Conservation (phyloP, 1,140 invertebrate genomes). For the Gonatopus flavifemur region DNA sequence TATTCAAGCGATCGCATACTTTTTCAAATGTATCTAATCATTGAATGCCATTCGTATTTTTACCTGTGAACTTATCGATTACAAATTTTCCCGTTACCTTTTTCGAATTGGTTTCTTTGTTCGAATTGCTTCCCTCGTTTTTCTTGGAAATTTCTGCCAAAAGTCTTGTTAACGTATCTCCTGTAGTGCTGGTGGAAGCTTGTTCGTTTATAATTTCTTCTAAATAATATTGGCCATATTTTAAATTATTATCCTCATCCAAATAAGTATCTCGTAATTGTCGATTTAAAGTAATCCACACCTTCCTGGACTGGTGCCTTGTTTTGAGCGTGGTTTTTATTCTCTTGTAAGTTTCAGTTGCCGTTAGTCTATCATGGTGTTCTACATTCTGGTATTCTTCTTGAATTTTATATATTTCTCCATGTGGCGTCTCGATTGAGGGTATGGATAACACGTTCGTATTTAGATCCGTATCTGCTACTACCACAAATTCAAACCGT, state of each 20-base stretch:
- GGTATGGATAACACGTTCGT: conserved; percentile 43
- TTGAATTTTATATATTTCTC: conserved; percentile 11
- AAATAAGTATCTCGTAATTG: conserved; percentile 11
- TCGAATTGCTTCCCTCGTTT: neutral
- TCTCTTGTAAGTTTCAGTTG: conserved; percentile 34
- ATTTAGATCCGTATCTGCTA: conserved; percentile 36
- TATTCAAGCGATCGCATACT: neutral
- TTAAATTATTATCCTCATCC: conserved; percentile 11
- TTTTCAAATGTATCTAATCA: conserved; percentile 6
- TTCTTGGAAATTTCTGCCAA: neutral
- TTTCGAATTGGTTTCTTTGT: neutral
- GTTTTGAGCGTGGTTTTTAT: conserved; percentile 41
- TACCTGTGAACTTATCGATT: neutral
- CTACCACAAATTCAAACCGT: conserved; percentile 39
- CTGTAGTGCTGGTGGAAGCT: neutral
- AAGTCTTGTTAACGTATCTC: conserved; percentile 5
- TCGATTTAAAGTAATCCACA: conserved; percentile 35
- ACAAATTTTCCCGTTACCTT: conserved; percentile 5
- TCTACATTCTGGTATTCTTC: conserved; percentile 11
- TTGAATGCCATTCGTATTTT: conserved; percentile 1
- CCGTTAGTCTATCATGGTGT: conserved; percentile 10
- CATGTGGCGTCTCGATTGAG: conserved; percentile 31
- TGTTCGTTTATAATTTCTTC: conserved; percentile 9
- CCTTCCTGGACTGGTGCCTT: conserved; percentile 40
- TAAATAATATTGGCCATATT: conserved; percentile 5